Percentiles rank a stretch among this genome's conserved stretches.
Evolutionary conservation across 1,140 invertebrate species (phyloP).

Genomic region (Atta cephalotes): DNA sequence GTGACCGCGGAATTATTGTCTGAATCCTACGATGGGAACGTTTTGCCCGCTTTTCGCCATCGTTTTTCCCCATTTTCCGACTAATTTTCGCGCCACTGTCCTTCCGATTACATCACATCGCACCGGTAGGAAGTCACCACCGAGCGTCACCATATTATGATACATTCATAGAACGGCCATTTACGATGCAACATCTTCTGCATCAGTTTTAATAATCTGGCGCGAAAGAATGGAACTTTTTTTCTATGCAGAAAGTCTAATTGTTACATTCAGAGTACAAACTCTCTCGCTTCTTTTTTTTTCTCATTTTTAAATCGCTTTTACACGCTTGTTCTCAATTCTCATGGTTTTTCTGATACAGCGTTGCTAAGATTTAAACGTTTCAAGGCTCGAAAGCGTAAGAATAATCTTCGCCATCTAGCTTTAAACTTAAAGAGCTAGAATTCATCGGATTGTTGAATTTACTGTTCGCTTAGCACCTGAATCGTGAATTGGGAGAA

Average conservation of each 20-base stretch:
- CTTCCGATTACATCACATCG: neutral
- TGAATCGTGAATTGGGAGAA: neutral
- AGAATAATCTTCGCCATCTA: neutral
- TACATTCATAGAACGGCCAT: slow-evolving; percentile 33
- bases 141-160: neutral
- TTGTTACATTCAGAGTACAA: slow-evolving; percentile 12
- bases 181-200: slow-evolving; percentile 25
- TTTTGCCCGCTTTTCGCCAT: neutral
- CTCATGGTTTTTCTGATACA: neutral
- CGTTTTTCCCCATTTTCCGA: slow-evolving; percentile 20
- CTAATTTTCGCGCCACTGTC: slow-evolving; percentile 3
- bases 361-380: neutral
- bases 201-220: slow-evolving; percentile 38
- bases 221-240: slow-evolving; percentile 19
- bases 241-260: slow-evolving; percentile 32
- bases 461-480: neutral
- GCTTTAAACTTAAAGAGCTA: neutral
- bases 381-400: neutral
- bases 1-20: slow-evolving; percentile 22
- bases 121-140: neutral
- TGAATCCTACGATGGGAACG: neutral
- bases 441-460: neutral
- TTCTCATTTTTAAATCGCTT: neutral
- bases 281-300: neutral
- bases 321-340: slow-evolving; percentile 5